Evolutionary conservation across 2,888 invertebrate genomes (phyloP).

Genomic region (Cryptophagus acutangulus): DNA sequence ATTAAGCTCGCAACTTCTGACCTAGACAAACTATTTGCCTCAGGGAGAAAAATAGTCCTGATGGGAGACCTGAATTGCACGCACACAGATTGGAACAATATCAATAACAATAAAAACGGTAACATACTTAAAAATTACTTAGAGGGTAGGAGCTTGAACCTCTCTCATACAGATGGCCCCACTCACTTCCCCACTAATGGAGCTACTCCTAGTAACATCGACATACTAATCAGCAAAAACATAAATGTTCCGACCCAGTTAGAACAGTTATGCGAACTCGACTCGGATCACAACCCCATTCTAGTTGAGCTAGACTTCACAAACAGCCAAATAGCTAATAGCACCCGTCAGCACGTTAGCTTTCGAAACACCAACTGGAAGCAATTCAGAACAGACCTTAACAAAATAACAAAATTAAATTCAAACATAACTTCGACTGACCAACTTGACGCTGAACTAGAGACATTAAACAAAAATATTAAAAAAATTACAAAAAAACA

Average conservation of each 20-base stretch:
- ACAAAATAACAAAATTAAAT: background rate
- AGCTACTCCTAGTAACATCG: background rate
- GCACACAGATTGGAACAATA: background rate
- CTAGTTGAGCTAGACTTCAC: background rate
- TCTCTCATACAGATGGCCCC: background rate
- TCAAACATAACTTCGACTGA: too few species aligned
- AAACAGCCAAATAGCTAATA: background rate
- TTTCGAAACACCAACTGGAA: background rate
- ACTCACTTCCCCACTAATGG: background rate
- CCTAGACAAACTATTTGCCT: background rate
- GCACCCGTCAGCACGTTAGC: too few species aligned
- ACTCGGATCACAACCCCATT: background rate
- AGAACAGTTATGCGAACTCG: background rate
- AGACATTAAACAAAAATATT: background rate
- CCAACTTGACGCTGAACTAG: background rate
- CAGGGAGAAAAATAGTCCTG: background rate
- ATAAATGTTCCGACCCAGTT: background rate
- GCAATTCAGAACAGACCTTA: background rate
- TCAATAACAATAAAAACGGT: background rate
- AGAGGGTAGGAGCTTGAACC: background rate
- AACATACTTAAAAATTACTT: background rate
- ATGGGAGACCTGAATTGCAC: background rate
- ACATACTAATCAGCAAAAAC: background rate
- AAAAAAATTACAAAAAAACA: background rate
- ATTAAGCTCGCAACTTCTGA: too few species aligned